These are phyloP conservation scores for Diabrotica balteata DNA, from an alignment of 2,888 invertebrate genomes.

Conservation along the genomic window DNA sequence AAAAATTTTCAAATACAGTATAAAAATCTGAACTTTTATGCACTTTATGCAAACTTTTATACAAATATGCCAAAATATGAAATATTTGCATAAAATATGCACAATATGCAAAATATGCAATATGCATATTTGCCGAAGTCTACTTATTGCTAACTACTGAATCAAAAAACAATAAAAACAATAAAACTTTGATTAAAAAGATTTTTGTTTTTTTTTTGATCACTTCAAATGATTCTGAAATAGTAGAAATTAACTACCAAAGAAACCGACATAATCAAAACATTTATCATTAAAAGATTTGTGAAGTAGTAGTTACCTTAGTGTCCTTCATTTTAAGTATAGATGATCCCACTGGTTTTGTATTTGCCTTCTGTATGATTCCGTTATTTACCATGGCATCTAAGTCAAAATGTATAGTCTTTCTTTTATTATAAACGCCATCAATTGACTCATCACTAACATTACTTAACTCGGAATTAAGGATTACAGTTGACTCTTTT, in stretches of 20 bases:
- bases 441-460: slow-evolving; percentile 29
- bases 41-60: no score
- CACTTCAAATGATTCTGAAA: no score
- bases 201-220: background rate
- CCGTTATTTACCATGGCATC: slow-evolving; percentile 34
- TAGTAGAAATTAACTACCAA: no score
- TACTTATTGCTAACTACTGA: no score
- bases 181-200: no score
- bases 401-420: slow-evolving; percentile 48
- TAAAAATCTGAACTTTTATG: no score
- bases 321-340: slow-evolving; percentile 17
- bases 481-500: slow-evolving; percentile 12
- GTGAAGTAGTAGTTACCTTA: background rate
- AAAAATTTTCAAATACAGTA: no score
- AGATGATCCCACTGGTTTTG: slow-evolving; percentile 2
- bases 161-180: no score
- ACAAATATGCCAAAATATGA: no score
- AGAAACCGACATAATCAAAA: background rate
- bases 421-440: slow-evolving; percentile 42
- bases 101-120: no score
- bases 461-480: slow-evolving; percentile 16
- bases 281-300: background rate
- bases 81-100: no score
- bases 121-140: no score
- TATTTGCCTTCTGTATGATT: background rate